These are phyloP conservation scores for Lynx canadensis DNA, from an alignment of 2,113 vertebrate species.

Conservation along the genomic window DNA sequence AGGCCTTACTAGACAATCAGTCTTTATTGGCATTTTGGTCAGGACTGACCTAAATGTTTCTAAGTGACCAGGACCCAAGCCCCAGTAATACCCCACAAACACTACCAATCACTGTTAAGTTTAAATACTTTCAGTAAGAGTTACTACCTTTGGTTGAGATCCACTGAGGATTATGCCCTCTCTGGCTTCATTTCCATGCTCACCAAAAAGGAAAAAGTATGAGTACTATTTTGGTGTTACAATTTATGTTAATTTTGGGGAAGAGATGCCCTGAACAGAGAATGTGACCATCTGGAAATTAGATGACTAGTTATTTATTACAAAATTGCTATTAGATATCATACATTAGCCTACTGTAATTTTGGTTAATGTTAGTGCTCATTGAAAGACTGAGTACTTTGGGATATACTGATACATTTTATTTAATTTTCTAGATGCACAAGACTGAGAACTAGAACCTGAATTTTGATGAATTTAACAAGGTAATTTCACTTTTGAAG, in stretches of 20 bases:
- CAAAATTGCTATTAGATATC: background rate
- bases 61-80: background rate
- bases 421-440: conserved; percentile 6
- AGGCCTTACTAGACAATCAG: background rate
- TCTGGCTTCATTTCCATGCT: background rate
- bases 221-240: background rate
- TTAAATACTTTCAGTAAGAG: background rate
- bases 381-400: background rate
- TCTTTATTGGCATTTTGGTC: background rate
- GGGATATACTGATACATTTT: background rate
- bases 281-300: conserved; percentile 12
- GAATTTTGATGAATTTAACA: background rate
- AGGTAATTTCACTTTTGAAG: background rate
- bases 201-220: background rate
- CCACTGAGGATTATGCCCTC: background rate
- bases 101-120: background rate
- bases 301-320: background rate
- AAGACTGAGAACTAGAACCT: background rate
- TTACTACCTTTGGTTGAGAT: conserved; percentile 4
- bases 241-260: background rate
- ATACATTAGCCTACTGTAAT: background rate
- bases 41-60: background rate
- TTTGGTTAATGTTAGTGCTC: conserved; percentile 1
- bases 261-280: background rate
- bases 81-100: background rate